Evolutionary conservation across 1,140 invertebrate genomes (phyloP).

Genomic region (Leptinotarsa defecta): DNA sequence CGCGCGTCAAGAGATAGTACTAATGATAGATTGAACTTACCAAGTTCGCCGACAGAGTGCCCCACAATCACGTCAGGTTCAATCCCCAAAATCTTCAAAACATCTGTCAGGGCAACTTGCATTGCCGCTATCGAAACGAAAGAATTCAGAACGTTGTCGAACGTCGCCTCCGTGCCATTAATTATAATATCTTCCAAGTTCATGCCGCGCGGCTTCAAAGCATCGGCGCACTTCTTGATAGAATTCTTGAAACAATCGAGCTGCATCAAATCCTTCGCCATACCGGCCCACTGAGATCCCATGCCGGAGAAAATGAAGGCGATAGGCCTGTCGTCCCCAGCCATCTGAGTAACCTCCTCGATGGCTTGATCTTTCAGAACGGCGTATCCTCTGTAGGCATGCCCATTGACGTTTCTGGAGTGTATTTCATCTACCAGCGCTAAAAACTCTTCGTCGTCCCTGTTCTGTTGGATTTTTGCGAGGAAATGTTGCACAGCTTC

Average conservation of each 20-base stretch:
- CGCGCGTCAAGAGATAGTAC: too few species aligned
- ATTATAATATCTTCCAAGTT: constrained; percentile 83
- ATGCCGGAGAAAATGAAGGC: constrained; percentile 97
- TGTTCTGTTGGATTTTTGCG: constrained; percentile 63
- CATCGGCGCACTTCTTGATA: constrained; percentile 75
- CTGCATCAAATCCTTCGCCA: constrained; percentile 83
- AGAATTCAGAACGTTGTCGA: constrained; percentile 82
- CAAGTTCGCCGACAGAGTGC: constrained; percentile 92
- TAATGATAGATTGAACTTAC: constrained; percentile 43
- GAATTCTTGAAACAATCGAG: constrained; percentile 80
- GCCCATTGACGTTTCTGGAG: constrained; percentile 68
- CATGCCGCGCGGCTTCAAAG: constrained; percentile 75
- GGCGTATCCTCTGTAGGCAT: constrained; percentile 77
- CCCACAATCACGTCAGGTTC: constrained; percentile 92
- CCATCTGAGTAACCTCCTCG: constrained; percentile 44
- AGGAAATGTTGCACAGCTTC: constrained; percentile 75
- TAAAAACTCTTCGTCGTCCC: constrained; percentile 76
- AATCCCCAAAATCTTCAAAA: constrained; percentile 77
- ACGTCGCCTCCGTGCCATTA: constrained; percentile 73
- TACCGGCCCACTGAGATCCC: constrained; percentile 95
- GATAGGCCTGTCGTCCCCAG: constrained; percentile 72
- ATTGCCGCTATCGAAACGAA: constrained; percentile 94
- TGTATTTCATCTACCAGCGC: constrained; percentile 78
- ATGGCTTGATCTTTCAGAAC: constrained; percentile 62
- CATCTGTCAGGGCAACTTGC: constrained; percentile 90